Evolutionary conservation across 2,888 invertebrate species (phyloP), one percentile per base, ranked within the genome.

Genomic region (Odontocerum albicorne): DNA sequence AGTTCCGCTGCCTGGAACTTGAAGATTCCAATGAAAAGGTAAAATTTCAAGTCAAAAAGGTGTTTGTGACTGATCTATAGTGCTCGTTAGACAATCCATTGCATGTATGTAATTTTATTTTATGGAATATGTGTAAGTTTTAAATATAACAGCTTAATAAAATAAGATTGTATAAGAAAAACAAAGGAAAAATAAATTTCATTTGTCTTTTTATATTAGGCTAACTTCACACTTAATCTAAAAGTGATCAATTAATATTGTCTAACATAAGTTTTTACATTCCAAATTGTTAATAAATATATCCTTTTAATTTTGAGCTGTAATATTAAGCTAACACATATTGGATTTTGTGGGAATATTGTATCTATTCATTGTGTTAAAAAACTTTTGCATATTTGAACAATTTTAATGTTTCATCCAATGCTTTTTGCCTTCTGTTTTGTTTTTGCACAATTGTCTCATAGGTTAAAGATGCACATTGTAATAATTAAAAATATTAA

Each of bases 1-100:
- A 90, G 75, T 90, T 90, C 76, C 77, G 90, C 43, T 79, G 89
- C 63, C 74, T 90, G 62, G 90, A 90, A 72, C 73, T 90, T 64
- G 89, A 89, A 70, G 88, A 87, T 51, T 53, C 56, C 21, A 60
- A 51, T 33, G 62, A 60, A 50, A 58, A 60, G 60, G 61, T 62
- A 62, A 61, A 55, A 35, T 55, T 60, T 43, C 50, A 55, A 17
- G 47, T 60, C 49, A 57, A 55, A 52, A 47, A 51, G n/a, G 42
- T 60, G n/a, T 45, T 60, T 32, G 60, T 60, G 55, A 60, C 60
- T 7, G 60, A 60, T 33, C 54, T 60, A 38, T 55, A 44, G 56
- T 49, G 32, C 33, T 45, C 27, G 40, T 21, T 21, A 38, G 13
- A 38, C 21, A 36, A 15, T 17, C 10, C 13, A 22, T 20, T 33